Conservation (phyloP, 2,113 vertebrate species). For the Poeciliopsis turrubarensis region DNA sequence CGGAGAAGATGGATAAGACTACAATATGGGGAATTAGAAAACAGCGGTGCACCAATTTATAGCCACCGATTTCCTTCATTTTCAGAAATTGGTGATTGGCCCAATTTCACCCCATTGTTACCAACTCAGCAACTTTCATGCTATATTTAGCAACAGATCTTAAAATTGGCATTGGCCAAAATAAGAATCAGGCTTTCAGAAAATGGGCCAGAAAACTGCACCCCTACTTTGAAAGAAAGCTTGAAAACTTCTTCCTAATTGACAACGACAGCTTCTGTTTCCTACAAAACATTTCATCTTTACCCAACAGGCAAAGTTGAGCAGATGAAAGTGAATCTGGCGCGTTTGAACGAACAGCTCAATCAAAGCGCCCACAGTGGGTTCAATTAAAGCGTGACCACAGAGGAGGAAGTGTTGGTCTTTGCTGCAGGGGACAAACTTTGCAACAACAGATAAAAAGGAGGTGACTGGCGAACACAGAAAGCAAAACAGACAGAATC, state of each 20-base stretch:
- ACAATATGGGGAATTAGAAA: background rate
- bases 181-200: too few relatives aligned
- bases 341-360: constrained; percentile 17
- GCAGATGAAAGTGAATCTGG: constrained; percentile 39
- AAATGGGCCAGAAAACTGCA: too few relatives aligned
- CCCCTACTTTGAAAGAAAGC: background rate
- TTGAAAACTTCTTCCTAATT: constrained; percentile 43
- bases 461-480: background rate
- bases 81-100: too few relatives aligned
- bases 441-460: constrained; percentile 7
- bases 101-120: too few relatives aligned
- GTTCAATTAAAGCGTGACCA: constrained; percentile 30
- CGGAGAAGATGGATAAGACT: background rate
- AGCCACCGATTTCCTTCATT: background rate
- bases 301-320: background rate
- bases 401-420: constrained; percentile 36
- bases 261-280: constrained; percentile 12
- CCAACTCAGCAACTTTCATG: too few relatives aligned
- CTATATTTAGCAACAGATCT: too few relatives aligned
- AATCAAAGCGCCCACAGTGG: constrained; percentile 13
- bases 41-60: too few relatives aligned
- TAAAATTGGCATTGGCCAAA: too few relatives aligned
- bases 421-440: constrained; percentile 31
- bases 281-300: constrained; percentile 15
- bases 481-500: constrained; percentile 1